Percentiles rank a stretch among this genome's conserved stretches.
Evolutionary conservation across 1,140 invertebrate genomes (phyloP).

Genomic region (Fopius arisanus): DNA sequence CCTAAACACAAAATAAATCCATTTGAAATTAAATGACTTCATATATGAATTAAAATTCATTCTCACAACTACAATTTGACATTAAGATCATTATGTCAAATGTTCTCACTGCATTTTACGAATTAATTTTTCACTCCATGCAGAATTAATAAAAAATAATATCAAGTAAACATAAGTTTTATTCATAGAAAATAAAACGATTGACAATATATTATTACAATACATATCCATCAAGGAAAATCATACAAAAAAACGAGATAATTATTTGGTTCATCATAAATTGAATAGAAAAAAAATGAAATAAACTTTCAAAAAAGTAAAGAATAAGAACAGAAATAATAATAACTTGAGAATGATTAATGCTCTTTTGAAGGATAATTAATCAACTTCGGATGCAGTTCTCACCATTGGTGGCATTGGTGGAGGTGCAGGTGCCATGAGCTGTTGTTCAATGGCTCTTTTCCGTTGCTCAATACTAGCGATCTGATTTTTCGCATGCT

Average conservation of each 20-base stretch:
- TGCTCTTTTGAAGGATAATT: background rate
- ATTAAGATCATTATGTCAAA: no score
- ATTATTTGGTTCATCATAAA: background rate
- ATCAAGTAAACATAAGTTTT: background rate
- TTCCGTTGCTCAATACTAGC: conserved; percentile 85
- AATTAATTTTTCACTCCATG: no score
- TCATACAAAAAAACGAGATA: background rate
- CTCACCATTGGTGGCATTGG: conserved; percentile 35
- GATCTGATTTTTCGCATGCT: conserved; percentile 88
- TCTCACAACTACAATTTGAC: background rate
- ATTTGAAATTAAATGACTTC: no score
- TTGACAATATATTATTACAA: background rate
- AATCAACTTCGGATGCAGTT: background rate
- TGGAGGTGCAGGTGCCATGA: conserved; percentile 55
- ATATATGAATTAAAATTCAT: no score
- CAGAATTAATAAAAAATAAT: no score
- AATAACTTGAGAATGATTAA: background rate
- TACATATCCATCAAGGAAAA: background rate
- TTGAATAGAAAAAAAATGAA: background rate
- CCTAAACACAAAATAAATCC: conserved; percentile 11
- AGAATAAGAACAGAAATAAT: background rate
- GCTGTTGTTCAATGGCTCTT: conserved; percentile 76
- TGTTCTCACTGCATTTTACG: no score
- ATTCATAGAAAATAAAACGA: background rate
- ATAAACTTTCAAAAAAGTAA: background rate